phyloP scores from a whole-genome alignment of 2,113 vertebrate genomes.

The Antechinus stuartii region DNA sequence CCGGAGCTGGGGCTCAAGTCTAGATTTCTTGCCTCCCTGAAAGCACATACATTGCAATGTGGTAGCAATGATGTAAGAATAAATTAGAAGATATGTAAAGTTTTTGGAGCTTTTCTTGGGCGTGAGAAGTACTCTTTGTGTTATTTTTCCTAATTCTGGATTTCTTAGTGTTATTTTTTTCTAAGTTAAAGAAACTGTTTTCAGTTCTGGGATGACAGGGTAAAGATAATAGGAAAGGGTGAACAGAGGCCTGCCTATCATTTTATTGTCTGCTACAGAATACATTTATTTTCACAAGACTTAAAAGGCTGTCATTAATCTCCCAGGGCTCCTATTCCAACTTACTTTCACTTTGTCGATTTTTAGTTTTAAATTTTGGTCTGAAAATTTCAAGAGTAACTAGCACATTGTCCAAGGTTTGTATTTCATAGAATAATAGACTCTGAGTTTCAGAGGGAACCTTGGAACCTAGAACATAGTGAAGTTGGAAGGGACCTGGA shows the following conservation, averaged over 20 bases:
- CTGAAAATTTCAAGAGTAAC: conserved; percentile 10
- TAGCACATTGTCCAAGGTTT: background rate
- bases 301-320: conserved; percentile 1
- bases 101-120: conserved; percentile 1
- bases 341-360: background rate
- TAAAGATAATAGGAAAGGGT: background rate
- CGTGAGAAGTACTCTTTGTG: conserved; percentile 39
- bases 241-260: rapidly evolving
- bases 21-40: background rate
- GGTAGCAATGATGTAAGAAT: conserved; percentile 62
- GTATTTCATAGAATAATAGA: background rate
- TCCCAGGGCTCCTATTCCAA: background rate
- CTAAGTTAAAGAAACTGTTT: conserved; percentile 39
- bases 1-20: background rate
- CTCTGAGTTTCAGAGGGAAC: background rate
- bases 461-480: background rate
- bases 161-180: background rate
- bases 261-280: rapidly evolving
- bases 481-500: background rate
- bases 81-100: conserved; percentile 74
- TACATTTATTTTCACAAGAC: background rate
- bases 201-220: conserved; percentile 5
- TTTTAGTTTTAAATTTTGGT: background rate
- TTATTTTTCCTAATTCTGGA: conserved; percentile 54
- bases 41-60: conserved; percentile 37